Base-by-base conservation (phyloP, 2,888 invertebrate genomes). In the Odontothrips loti region DNA sequence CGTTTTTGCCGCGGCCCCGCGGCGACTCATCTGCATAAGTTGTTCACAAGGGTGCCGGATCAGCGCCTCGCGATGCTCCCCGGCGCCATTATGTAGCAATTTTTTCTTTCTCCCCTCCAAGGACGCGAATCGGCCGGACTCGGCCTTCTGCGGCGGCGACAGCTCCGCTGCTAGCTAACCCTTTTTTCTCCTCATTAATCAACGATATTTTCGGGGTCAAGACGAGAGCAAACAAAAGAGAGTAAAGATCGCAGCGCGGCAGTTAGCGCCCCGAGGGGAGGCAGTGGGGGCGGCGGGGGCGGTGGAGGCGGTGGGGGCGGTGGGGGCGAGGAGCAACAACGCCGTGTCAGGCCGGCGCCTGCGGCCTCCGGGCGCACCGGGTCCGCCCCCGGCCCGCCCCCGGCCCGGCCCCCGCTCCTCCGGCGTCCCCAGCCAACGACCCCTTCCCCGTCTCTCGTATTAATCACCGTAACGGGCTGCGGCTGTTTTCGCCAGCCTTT, bases 391-490 rank as follows among this genome's bases (percentile, higher is more conserved):
- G n/a, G n/a, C n/a, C n/a, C n/a, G n/a, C n/a, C n/a, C n/a, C n/a
- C n/a, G n/a, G n/a, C n/a, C n/a, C 34, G 34, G 34, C 34, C 6
- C 34, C 51, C 6, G 51, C n/a, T 17, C 58, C 58, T 58, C 17
- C 4, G 51, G 15, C 51, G 51, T 12, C 51, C 51, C 15, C 15
- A 12, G 48, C 48, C 48, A 48, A 15, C 48, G 10, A 9, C 48
- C 51, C 51, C 51, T 10, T 10, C 51, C 20, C 51, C 68, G 23
- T 23, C 68, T 75, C 68, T 75, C 68, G 27, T 75, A 75, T 75
- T 75, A 75, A 75, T 75, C 68, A 75, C 68, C 68, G 68, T 75
- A 75, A 75, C 68, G 68, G 68, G 68, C 68, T 27, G 68, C 27
- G 68, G 68, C 23, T 58, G 58, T 58, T 58, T 58, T 27, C 68